phyloP scores from a whole-genome alignment of 2,113 vertebrate genomes.

The Pipra filicauda region DNA sequence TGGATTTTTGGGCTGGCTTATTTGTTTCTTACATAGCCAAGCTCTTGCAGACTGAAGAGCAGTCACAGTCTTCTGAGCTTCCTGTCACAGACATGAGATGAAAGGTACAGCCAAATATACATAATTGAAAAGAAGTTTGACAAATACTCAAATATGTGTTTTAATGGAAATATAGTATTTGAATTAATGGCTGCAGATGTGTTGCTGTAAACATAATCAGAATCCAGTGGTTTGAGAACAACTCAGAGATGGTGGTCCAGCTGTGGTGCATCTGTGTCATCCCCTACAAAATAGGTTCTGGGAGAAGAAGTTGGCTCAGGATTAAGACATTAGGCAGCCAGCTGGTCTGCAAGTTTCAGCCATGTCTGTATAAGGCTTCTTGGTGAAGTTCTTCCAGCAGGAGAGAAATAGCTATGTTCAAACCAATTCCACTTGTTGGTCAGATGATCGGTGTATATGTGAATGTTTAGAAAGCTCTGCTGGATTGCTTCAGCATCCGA shows the following conservation, averaged over 20 bases:
- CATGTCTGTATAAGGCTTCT: background rate
- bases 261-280: constrained; percentile 47
- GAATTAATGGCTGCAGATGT: constrained; percentile 47
- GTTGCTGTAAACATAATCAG: constrained; percentile 56
- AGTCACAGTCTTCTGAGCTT: background rate
- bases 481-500: background rate
- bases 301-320: constrained; percentile 36
- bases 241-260: constrained; percentile 55
- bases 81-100: background rate
- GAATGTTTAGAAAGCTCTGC: background rate
- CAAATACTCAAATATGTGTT: constrained; percentile 24
- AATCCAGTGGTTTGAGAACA: constrained; percentile 51
- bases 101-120: background rate
- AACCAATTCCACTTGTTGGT: background rate
- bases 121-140: constrained; percentile 18
- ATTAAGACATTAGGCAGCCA: constrained; percentile 53
- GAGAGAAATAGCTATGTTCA: background rate
- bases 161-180: constrained; percentile 6
- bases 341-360: constrained; percentile 27
- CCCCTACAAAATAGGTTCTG: constrained; percentile 13
- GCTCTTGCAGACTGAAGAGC: background rate
- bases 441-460: background rate
- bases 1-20: background rate
- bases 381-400: background rate
- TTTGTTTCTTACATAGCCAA: background rate